Conservation (phyloP, 2,113 vertebrate genomes). For the Manacus vitellinus region DNA sequence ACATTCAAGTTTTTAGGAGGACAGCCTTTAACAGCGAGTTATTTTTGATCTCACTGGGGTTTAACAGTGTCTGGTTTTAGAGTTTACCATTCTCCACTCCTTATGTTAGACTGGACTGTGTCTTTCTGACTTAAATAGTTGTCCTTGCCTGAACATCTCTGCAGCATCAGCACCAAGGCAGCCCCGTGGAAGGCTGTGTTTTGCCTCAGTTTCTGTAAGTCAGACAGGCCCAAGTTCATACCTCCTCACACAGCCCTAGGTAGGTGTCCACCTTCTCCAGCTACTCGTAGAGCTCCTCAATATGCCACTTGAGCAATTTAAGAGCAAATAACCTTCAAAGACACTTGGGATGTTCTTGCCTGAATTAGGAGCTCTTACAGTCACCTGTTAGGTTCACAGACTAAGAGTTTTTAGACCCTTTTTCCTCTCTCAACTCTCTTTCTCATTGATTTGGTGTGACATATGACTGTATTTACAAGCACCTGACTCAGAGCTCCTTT, state of each 20-base stretch:
- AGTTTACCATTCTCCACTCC: not conserved
- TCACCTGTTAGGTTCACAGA: not conserved
- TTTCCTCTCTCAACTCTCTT: not conserved
- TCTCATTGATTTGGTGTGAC: not conserved
- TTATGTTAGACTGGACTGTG: not conserved
- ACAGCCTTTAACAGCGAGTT: not conserved
- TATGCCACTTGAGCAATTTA: not conserved
- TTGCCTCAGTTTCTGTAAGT: not conserved
- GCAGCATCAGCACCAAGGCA: not conserved
- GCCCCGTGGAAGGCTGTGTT: not conserved
- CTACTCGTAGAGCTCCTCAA: not conserved
- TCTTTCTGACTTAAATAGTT: not conserved
- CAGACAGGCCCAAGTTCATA: not conserved
- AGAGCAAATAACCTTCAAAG: not conserved
- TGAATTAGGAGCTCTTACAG: not conserved
- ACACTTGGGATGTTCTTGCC: not conserved
- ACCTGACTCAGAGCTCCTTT: conserved; percentile 50
- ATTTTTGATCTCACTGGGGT: not conserved
- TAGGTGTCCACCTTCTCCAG: not conserved
- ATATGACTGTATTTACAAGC: not conserved
- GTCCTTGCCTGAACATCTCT: not conserved
- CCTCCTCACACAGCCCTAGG: not conserved
- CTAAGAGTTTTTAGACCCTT: not conserved
- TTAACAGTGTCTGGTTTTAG: conserved; percentile 14
- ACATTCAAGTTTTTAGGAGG: not conserved